Evolutionary conservation across 2,888 invertebrate genomes (phyloP).

Genomic region (Linyphia triangularis): DNA sequence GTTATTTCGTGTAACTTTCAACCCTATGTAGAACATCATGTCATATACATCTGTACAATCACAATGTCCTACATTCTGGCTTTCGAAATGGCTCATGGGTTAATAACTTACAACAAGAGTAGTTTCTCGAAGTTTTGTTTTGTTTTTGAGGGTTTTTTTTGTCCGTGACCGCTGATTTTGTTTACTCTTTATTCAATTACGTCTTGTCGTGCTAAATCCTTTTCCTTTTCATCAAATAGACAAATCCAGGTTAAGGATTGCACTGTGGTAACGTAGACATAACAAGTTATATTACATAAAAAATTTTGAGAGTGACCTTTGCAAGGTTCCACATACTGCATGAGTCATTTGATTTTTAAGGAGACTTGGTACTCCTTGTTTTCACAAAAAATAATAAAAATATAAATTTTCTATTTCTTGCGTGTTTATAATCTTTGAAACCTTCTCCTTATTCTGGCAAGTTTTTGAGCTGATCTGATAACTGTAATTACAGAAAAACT

Average conservation of each 20-base stretch:
- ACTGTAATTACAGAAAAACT: no score
- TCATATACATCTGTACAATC: not conserved
- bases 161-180: not conserved
- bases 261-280: no score
- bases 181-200: not conserved
- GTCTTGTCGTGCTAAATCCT: not conserved
- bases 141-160: not conserved
- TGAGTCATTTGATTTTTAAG: no score
- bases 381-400: no score
- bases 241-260: not conserved
- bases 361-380: no score
- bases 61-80: not conserved
- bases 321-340: no score
- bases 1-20: not conserved
- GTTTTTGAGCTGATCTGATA: no score
- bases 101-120: not conserved
- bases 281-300: no score
- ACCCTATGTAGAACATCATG: not conserved
- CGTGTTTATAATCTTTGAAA: no score
- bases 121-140: not conserved
- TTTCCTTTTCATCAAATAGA: not conserved
- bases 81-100: not conserved
- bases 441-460: no score
- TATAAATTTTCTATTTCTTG: no score
- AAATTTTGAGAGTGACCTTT: no score